Evolutionary conservation across 2,888 invertebrate species (phyloP), one percentile per base, ranked within the genome.

Genomic region (Netelia inedita): DNA sequence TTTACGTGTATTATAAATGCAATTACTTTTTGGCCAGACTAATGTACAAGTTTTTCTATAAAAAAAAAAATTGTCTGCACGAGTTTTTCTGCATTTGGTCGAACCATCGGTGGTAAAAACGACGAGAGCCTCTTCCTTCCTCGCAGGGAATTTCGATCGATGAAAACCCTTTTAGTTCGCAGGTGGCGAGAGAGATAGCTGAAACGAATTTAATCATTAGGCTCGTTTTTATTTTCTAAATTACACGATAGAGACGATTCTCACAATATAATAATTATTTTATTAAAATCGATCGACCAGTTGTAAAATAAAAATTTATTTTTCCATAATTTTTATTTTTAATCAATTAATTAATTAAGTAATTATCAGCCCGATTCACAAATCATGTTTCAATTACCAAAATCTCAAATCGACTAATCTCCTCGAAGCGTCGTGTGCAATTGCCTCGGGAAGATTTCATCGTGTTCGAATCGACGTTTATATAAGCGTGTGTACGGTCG

Each of bases 91-190:
- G 68, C 68, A 61, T 59, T 78, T 78, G 10, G 41, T 41, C 41
- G 41, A 41, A 41, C 41, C 41, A 6, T 41, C 9, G 9, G 46
- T 11, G 11, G 14, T 35, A 68, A 80, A 43, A 74, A 73, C 53
- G 28, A 41, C 68, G 53, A 16, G 35, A n/a, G n/a, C n/a, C n/a
- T n/a, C 6, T 11, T 14, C 23, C 21, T 65, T 55, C 5, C 21
- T 57, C 16, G 73, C 53, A 61, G 21, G 68, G 28, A 68, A 69
- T 75, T 81, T 75, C 73, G 74, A 63, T 81, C 81, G 69, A 81
- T 75, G 68, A 6, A 74, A 73, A 75, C 46, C 35, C 21, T 68
- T 68, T 74, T 69, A 61, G 74, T 50, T 61, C 68, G 11, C 11
- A 14, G 19, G 65, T 21, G 23, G 43, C n/a, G 35, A 21, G 41